These are phyloP conservation scores for Syngnathus typhle DNA, from an alignment of 2,113 vertebrate species.

Conservation along the genomic window DNA sequence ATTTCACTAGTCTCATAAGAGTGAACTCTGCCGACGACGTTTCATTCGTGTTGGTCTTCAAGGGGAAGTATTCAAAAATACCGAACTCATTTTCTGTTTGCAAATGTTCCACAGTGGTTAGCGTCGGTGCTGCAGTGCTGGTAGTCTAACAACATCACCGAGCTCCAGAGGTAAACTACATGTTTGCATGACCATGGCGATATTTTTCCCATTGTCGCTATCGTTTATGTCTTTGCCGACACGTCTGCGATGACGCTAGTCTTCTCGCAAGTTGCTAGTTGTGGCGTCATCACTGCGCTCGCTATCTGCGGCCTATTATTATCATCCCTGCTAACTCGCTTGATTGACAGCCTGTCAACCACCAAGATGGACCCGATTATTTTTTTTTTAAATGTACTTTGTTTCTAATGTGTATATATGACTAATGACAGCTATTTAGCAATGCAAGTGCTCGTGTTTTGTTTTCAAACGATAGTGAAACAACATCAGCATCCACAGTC, in stretches of 20 bases:
- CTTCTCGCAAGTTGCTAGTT: constrained; percentile 17
- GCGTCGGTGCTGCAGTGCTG: constrained; percentile 33
- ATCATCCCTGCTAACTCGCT: constrained; percentile 14
- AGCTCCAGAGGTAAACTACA: constrained; percentile 44
- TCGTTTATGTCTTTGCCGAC: neutral
- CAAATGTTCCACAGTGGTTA: constrained; percentile 23
- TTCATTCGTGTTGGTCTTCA: neutral
- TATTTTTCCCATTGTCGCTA: neutral
- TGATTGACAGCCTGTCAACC: constrained; percentile 36
- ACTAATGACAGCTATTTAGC: neutral
- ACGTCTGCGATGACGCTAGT: constrained; percentile 2
- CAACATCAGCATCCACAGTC: constrained; percentile 33
- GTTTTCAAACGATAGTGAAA: constrained; percentile 1
- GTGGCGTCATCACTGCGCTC: constrained; percentile 19
- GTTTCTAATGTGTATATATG: neutral
- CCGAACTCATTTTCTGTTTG: neutral
- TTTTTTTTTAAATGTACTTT: neutral
- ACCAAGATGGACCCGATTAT: neutral
- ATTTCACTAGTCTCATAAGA: neutral
- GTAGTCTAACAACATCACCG: constrained; percentile 17
- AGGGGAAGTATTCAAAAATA: neutral
- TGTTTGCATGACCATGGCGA: neutral
- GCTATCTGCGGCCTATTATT: constrained; percentile 47
- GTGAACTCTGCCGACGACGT: neutral
- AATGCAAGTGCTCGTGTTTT: neutral